Evolutionary conservation across 2,113 vertebrate genomes (phyloP).

Genomic region (Geothlypis trichas): DNA sequence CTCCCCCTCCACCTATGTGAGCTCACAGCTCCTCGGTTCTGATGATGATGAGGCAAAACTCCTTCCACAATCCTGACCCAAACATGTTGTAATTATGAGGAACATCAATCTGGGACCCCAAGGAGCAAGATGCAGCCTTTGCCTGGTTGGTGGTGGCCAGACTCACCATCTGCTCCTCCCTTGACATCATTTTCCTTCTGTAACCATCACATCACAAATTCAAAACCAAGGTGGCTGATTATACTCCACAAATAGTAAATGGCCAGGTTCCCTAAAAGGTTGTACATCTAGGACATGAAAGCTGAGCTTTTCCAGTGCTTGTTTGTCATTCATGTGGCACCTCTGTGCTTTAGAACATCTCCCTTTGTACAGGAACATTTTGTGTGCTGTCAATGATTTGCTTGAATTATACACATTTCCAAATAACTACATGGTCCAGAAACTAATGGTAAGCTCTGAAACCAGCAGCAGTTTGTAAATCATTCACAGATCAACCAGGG

Average conservation of each 20-base stretch:
- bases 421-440: neutral
- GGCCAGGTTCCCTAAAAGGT: neutral
- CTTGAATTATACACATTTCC: conserved; percentile 2
- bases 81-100: neutral
- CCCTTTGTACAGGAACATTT: neutral
- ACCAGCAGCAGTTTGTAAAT: conserved; percentile 39
- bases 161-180: neutral
- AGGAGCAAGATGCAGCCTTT: neutral
- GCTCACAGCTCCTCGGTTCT: neutral
- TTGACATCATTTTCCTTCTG: neutral
- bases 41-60: neutral
- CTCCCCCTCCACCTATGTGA: neutral
- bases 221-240: neutral
- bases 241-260: neutral
- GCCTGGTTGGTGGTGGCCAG: neutral
- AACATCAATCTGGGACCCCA: neutral
- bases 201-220: neutral
- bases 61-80: neutral
- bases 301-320: rapidly evolving
- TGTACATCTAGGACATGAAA: neutral
- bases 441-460: conserved; percentile 12
- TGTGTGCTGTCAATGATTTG: conserved; percentile 16
- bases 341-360: neutral
- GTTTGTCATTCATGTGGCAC: neutral
- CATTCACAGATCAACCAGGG: conserved; percentile 31